Evolutionary conservation across 2,113 vertebrate genomes (phyloP).

Genomic region (Apaloderma vittatum): DNA sequence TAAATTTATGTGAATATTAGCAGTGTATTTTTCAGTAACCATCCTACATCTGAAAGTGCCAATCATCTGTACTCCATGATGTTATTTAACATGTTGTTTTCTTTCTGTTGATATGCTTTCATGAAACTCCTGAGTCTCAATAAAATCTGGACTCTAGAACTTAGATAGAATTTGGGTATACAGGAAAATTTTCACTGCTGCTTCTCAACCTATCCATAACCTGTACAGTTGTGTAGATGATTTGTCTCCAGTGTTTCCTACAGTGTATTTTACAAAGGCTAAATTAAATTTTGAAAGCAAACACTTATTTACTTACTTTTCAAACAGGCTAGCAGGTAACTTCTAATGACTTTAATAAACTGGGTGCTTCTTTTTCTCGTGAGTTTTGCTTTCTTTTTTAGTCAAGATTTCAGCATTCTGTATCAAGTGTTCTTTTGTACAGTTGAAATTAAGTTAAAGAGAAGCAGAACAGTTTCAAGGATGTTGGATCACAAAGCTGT

Average conservation of each 20-base stretch:
- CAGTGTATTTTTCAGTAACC: neutral
- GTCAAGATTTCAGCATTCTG: conserved; percentile 35
- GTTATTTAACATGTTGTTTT: neutral
- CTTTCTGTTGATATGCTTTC: neutral
- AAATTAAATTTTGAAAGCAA: neutral
- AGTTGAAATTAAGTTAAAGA: conserved; percentile 56
- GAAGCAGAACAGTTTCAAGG: conserved; percentile 54
- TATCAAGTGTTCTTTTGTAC: conserved; percentile 20
- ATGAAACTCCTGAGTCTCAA: neutral
- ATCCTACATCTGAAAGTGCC: neutral
- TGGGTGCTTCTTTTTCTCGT: neutral
- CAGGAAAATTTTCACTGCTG: neutral
- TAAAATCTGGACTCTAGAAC: neutral
- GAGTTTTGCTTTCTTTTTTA: conserved; percentile 27
- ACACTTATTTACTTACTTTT: neutral
- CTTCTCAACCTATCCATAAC: neutral
- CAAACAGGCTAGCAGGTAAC: neutral
- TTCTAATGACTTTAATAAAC: conserved; percentile 11
- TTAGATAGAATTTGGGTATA: neutral
- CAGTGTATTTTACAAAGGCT: neutral
- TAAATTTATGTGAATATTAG: neutral
- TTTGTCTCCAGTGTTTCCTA: neutral
- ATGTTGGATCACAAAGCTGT: conserved; percentile 27
- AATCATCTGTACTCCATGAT: neutral
- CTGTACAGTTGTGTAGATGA: neutral